A percentile compares a stretch with the other conserved stretches of the same genome.
Conservation (phyloP, 2,888 invertebrate species). For the Synanthedon vespiformis region DNA sequence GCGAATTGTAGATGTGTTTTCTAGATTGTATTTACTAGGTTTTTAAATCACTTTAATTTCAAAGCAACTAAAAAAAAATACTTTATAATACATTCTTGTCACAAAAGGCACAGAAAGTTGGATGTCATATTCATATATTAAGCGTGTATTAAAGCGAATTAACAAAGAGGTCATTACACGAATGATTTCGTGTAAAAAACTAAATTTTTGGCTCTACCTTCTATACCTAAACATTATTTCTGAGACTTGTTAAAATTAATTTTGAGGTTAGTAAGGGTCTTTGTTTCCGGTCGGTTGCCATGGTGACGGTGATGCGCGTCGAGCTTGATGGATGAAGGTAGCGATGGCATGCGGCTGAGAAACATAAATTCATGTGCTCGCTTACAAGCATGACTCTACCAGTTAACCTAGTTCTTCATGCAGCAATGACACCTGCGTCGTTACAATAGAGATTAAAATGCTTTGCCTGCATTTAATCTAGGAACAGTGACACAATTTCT, state of each 20-base stretch:
- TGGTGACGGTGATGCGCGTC: constrained; percentile 57
- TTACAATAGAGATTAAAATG: background rate
- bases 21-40: too few relatives aligned
- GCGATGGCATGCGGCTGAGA: constrained; percentile 47
- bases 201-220: constrained; percentile 1
- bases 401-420: background rate
- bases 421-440: background rate
- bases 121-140: too few relatives aligned
- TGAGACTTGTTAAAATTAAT: constrained; percentile 19
- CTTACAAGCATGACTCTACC: constrained; percentile 27
- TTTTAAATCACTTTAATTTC: too few relatives aligned
- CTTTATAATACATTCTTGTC: too few relatives aligned
- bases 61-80: too few relatives aligned
- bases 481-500: too few relatives aligned
- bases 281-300: constrained; percentile 59
- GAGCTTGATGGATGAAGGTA: constrained; percentile 67
- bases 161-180: too few relatives aligned
- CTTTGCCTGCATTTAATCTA: background rate
- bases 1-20: too few relatives aligned
- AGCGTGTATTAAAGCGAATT: too few relatives aligned
- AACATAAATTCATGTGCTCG: constrained; percentile 45
- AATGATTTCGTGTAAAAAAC: background rate
- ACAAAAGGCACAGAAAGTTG: too few relatives aligned
- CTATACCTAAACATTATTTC: background rate
- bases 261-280: constrained; percentile 36